Evolutionary conservation across 2,113 vertebrate genomes (phyloP), one percentile per base, ranked within the genome.

Genomic region (Saccopteryx bilineata): DNA sequence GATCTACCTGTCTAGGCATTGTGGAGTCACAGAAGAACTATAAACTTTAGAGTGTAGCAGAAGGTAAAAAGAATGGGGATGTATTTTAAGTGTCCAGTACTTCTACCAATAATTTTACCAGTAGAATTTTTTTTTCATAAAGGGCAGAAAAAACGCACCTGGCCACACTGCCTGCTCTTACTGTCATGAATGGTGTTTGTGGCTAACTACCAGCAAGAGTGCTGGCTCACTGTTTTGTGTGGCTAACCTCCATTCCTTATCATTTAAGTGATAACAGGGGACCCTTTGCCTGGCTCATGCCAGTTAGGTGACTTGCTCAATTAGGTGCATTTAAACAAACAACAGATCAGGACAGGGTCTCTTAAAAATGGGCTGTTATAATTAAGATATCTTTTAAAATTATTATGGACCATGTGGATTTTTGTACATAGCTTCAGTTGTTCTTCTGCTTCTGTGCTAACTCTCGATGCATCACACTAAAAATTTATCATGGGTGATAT

Each of bases 361-460:
- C 90, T 95, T 93, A 87, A 78, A 97, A 84, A 72, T 39, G 71
- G 94, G 10, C 71, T 91, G 31, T 54, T 87, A 28, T 66, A 84
- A 83, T 92, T 65, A 26, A 74, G 5, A 61, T 60, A 79, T 92
- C 66, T 79, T 87, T 80, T 56, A 14, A 97, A 97, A 87, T 91
- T 50, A 81, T 76, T 87, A 63, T n/a, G n/a, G 89, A 50, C 46
- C 15, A 76, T 75, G 58, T 21, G 58, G 63, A 87, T 46, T 50
- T 93, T 87, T 28, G 69, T 80, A 80, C 68, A 87, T 46, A 96
- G 1, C 87, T 96, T 96, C 54, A 84, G 69, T 95, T 93, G 78
- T 93, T 26, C 69, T 76, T 87, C 5, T 5, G 61, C 83, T 84
- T 93, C 28, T 7, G 63, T 91, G 74, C 68, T 96, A 54, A 28